These are phyloP conservation scores for Yponomeuta sedellus DNA, from an alignment of 2,888 invertebrate genomes.

Conservation along the genomic window DNA sequence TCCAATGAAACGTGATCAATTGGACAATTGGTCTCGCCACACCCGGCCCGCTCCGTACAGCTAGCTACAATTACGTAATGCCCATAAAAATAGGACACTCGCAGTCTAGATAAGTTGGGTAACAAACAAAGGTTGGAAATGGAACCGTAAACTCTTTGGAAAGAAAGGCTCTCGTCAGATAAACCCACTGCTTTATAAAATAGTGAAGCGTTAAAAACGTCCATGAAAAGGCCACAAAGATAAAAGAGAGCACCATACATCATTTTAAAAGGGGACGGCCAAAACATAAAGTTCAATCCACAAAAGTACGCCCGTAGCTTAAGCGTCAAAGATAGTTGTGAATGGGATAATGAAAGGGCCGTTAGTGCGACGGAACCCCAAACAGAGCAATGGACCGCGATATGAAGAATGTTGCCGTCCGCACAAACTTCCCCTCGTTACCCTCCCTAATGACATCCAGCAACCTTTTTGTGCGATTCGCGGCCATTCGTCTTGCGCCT, in stretches of 20 bases:
- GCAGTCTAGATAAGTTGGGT: not conserved
- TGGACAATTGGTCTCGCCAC: constrained; percentile 40
- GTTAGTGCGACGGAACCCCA: constrained; percentile 41
- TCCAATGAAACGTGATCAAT: constrained; percentile 45
- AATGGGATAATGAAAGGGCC: constrained; percentile 53
- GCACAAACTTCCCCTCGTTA: constrained; percentile 54
- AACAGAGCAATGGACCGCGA: constrained; percentile 52
- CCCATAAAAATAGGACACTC: not conserved
- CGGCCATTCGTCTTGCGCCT: constrained; percentile 63
- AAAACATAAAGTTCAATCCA: constrained; percentile 46
- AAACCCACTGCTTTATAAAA: not conserved
- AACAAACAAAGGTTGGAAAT: too few relatives aligned
- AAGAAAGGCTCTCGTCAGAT: not conserved
- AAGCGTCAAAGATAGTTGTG: constrained; percentile 56
- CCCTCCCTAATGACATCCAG: constrained; percentile 47
- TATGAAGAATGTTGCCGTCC: constrained; percentile 57
- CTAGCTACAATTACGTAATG: constrained; percentile 2
- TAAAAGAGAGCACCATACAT: constrained; percentile 2
- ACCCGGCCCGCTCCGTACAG: constrained; percentile 17
- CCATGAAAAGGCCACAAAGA: constrained; percentile 2
- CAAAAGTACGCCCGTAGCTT: constrained; percentile 42
- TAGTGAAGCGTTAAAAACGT: not conserved
- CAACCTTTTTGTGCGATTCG: constrained; percentile 62
- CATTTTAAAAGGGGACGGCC: not conserved
- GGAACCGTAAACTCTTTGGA: not conserved